Base-by-base conservation (phyloP, 2,888 invertebrate genomes). In the Sinodicranocentrus sp. region DNA sequence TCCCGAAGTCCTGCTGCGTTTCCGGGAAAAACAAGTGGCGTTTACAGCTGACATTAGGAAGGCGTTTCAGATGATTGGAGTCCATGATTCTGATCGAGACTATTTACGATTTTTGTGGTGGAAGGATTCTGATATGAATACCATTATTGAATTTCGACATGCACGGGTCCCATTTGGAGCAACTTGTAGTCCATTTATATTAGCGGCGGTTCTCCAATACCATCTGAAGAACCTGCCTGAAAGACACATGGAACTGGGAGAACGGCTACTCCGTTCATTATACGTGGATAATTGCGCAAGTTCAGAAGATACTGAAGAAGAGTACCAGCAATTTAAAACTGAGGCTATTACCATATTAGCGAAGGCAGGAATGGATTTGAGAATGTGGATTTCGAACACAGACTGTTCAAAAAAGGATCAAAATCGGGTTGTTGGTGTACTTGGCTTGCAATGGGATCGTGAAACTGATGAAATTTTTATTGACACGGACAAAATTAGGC, bases 21-120 rank as follows among this genome's bases (percentile, higher is more conserved):
- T 71, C 21, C 28, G 71, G 2, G 71, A 71, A 17, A 71, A 71
- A 19, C 1, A 0, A 2, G 39, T 79, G 1, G 89, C 86, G 2
- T 80, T 89, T 2, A 76, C 79, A 2, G 63, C 84, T 1, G 86
- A 86, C 25, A 84, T 86, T 13, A 8, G 78, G 1, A 86, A 86
- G 28, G 86, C 84, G 0, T 86, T 84, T 25, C 71, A 28, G 13
- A 75, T 67, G 73, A 59, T 84, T 13, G 39, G n/a, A 0, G 73
- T 80, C 0, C n/a, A 57, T 2, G 3, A 15, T 2, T 52, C 23
- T 1, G 84, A 86, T n/a, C 48, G 82, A n/a, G 71, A 82, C 10
- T 67, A 33, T 6, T 6, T 84, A 28, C 54, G 78, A 13, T 86
- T 86, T 28, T 39, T 86, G 0, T 84, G 84, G 86, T 84, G 85